phyloP scores from a whole-genome alignment of 92 coral and sea anemone genomes.

The Montipora capitata region DNA sequence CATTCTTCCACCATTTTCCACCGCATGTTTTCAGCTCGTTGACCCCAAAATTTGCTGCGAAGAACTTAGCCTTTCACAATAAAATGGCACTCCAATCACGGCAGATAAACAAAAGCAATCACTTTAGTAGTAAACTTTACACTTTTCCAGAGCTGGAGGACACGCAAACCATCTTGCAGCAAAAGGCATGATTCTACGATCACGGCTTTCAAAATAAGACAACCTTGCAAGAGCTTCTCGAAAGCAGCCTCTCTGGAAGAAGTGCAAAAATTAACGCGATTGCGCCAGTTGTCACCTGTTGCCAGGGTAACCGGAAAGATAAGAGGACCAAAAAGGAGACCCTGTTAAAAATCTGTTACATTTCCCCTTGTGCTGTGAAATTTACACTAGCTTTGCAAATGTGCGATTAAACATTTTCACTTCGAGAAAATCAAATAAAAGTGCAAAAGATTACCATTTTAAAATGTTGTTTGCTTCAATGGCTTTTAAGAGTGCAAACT shows the following conservation, averaged over 20 bases:
- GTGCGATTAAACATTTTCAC: not conserved
- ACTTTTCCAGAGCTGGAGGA: not conserved
- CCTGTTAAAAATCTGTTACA: slow-evolving; percentile 27
- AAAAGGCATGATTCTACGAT: not conserved
- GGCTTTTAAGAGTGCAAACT: not conserved
- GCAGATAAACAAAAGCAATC: slow-evolving; percentile 8
- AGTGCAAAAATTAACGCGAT: not conserved
- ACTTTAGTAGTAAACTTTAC: not conserved
- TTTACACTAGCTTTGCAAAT: slow-evolving; percentile 2
- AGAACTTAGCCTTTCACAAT: not conserved
- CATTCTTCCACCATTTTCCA: slow-evolving; percentile 61
- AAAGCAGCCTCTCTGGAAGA: no score
- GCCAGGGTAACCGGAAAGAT: slow-evolving; percentile 24
- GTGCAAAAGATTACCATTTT: not conserved
- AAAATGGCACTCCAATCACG: not conserved
- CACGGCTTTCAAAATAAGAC: not conserved
- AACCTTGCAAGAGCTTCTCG: not conserved
- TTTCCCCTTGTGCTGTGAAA: not conserved
- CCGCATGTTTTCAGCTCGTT: slow-evolving; percentile 15
- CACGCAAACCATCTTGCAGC: not conserved
- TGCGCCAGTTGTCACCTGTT: slow-evolving; percentile 31
- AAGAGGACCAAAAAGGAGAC: not conserved
- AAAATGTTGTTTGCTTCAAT: not conserved
- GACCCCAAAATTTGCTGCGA: slow-evolving; percentile 2
- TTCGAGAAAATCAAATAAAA: not conserved